These are phyloP conservation scores for Brachionus koreanus DNA, from an alignment of 1,140 invertebrate species.

Conservation along the genomic window DNA sequence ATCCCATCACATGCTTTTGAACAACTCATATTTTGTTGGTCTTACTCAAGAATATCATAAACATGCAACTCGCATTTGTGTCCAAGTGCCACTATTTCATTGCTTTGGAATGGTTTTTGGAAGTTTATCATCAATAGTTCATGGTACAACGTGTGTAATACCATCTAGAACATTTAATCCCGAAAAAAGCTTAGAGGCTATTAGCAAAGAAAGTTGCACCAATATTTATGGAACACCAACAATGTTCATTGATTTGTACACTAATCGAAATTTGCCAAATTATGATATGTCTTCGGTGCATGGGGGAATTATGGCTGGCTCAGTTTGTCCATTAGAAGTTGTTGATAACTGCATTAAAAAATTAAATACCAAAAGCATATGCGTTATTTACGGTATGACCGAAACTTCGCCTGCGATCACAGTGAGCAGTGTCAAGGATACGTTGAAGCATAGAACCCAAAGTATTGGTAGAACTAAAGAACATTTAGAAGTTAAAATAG, in stretches of 20 bases:
- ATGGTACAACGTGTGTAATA: conserved; percentile 39
- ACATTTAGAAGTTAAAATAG: conserved; percentile 63
- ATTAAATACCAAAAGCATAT: conserved; percentile 2
- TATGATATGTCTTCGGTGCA: conserved; percentile 56
- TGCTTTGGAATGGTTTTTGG: conserved; percentile 77
- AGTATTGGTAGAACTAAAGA: conserved; percentile 16
- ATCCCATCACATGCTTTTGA: conserved; percentile 76
- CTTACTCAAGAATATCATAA: conserved; percentile 62
- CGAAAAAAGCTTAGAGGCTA: conserved; percentile 2
- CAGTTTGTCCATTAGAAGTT: neutral
- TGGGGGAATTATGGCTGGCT: conserved; percentile 18
- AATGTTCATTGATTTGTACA: conserved; percentile 85
- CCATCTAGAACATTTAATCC: neutral
- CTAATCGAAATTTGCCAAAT: conserved; percentile 54
- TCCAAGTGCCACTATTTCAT: conserved; percentile 86
- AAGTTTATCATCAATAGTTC: conserved; percentile 64
- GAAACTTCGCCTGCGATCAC: conserved; percentile 32
- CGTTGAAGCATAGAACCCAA: neutral
- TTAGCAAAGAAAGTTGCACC: conserved; percentile 57
- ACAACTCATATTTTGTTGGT: conserved; percentile 73
- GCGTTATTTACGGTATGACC: conserved; percentile 33
- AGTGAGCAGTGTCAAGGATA: neutral
- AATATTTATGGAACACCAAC: conserved; percentile 75
- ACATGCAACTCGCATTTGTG: conserved; percentile 62
- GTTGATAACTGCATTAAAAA: conserved; percentile 13